Base-by-base conservation (phyloP, 2,888 invertebrate species). In the Polydrusus tereticollis region DNA sequence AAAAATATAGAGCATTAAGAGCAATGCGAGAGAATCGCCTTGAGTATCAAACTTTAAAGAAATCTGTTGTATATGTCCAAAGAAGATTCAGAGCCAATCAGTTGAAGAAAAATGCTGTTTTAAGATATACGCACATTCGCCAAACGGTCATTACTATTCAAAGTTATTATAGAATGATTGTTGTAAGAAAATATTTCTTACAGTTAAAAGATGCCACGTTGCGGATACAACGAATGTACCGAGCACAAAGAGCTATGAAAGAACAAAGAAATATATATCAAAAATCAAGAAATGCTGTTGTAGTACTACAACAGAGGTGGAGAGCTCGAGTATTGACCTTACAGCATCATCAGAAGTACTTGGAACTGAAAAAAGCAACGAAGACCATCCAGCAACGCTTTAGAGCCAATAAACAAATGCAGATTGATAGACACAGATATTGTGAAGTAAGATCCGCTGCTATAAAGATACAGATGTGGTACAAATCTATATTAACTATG, bases 101-200 rank as follows among this genome's bases (percentile, higher is more conserved):
- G 75, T 1, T 84, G 82, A 69, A 88, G 84, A 75, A 85, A 85
- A 79, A 87, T 88, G 3, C 80, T 83, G 59, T 73, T 80, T 7
- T 14, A 23, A 55, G 26, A 41, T 75, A 65, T 33, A 7, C 36
- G 16, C 10, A 41, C 2, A 36, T 59, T 4, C 26, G 33, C 5
- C 36, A 63, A 33, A 10, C 41, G 0, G 21, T 23, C 12, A 47
- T 81, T 41, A 36, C 6, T 16, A 62, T 74, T 16, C 76, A 75
- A 63, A 16, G 47, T 23, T 60, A n/a, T 33, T 60, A 66, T 57
- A 57, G 26, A 16, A 55, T 26, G 52, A 68, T 52, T 20, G 16
- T 67, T 55, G 67, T 70, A 16, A 70, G 72, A 16, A 62, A 63
- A 7, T 50, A 77, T 29, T 82, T 78, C 55, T 45, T 74, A 23